Percentiles rank a stretch among this genome's conserved stretches.
Evolutionary conservation across 2,113 vertebrate genomes (phyloP).

Genomic region (Scomber japonicus): DNA sequence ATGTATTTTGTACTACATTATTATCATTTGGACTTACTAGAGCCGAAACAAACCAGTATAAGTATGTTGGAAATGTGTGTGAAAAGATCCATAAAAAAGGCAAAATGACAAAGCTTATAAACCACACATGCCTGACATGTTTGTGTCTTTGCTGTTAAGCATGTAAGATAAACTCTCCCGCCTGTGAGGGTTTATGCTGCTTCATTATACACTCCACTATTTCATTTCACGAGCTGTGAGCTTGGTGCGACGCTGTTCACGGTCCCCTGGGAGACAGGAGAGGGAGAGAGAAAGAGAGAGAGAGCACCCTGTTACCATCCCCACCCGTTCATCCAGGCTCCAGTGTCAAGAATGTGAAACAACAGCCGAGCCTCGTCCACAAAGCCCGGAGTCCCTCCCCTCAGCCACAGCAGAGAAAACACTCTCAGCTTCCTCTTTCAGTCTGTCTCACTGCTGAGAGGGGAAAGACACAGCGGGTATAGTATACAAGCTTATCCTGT

Average conservation of each 20-base stretch:
- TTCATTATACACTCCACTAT: background rate
- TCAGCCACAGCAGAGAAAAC: constrained; percentile 31
- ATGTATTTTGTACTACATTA: too few species aligned
- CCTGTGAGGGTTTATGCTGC: background rate
- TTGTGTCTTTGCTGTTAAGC: background rate
- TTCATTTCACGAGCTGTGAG: background rate
- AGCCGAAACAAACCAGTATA: background rate
- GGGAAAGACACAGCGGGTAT: background rate
- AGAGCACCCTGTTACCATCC: constrained; percentile 83
- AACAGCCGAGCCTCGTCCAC: constrained; percentile 68
- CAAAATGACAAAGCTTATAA: background rate
- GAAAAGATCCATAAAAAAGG: background rate
- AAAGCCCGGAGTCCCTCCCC: constrained; percentile 54
- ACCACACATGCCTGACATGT: background rate
- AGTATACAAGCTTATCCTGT: too few species aligned
- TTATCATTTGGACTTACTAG: too few species aligned
- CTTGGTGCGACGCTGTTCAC: background rate
- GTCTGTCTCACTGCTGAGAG: background rate
- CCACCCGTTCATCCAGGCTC: constrained; percentile 85
- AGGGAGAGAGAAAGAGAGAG: constrained; percentile 21
- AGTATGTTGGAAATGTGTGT: background rate
- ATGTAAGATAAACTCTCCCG: background rate
- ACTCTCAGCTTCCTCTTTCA: background rate
- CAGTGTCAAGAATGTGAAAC: constrained; percentile 73
- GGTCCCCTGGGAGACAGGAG: constrained; percentile 61